phyloP scores from a whole-genome alignment of 2,113 vertebrate species.

The Gobiocypris rarus region DNA sequence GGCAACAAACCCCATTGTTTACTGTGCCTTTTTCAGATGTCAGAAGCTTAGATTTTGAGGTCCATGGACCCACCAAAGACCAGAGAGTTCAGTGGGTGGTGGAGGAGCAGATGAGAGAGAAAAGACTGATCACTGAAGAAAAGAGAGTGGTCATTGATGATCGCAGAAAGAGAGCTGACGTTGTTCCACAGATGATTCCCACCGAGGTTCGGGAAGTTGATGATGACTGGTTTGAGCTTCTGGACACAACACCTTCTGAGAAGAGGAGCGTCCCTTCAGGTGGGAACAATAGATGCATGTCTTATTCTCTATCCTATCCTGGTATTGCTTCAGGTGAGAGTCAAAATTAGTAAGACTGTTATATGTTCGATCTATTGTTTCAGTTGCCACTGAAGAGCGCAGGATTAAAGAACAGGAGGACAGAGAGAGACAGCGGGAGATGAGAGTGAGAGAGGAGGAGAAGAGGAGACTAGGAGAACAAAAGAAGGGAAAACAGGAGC shows the following conservation, averaged over 20 bases:
- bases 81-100: background rate
- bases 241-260: constrained; percentile 6
- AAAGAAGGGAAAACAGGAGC: background rate
- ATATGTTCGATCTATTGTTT: background rate
- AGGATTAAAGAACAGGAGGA: constrained; percentile 45
- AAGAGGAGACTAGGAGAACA: constrained; percentile 19
- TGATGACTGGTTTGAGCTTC: constrained; percentile 47
- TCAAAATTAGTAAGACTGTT: background rate
- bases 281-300: background rate
- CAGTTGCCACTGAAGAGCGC: constrained; percentile 23
- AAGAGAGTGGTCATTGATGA: constrained; percentile 9
- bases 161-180: background rate
- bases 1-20: background rate
- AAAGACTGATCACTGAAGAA: constrained; percentile 10
- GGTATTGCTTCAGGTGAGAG: background rate
- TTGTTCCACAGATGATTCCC: constrained; percentile 35
- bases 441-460: constrained; percentile 35
- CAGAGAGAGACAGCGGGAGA: constrained; percentile 64
- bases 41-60: background rate
- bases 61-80: constrained; percentile 9
- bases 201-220: constrained; percentile 45
- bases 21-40: background rate
- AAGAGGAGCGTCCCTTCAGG: constrained; percentile 26
- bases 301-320: background rate
- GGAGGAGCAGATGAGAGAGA: constrained; percentile 12